A percentile compares a stretch with the other conserved stretches of the same genome.
These are phyloP conservation scores for Ameiurus melas DNA, from an alignment of 2,113 vertebrate genomes.

Conservation along the genomic window DNA sequence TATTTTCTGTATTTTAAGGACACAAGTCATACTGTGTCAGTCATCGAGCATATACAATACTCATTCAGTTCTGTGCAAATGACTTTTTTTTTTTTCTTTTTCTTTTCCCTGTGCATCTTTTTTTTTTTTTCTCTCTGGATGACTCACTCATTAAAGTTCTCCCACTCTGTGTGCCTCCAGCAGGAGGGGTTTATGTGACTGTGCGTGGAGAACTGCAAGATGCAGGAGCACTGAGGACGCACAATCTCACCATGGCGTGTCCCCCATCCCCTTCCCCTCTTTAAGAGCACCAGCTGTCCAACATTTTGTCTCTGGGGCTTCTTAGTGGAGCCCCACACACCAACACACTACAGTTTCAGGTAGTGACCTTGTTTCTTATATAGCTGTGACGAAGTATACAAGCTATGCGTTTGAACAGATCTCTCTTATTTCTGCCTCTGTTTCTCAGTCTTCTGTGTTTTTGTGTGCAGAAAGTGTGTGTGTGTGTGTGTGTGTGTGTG, in stretches of 20 bases:
- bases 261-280: conserved; percentile 38
- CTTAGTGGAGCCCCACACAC: conserved; percentile 35
- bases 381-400: not conserved
- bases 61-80: not conserved
- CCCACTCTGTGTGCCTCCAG: conserved; percentile 28
- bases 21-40: not conserved
- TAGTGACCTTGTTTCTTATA: conserved; percentile 23
- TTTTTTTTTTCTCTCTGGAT: not conserved
- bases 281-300: conserved; percentile 23
- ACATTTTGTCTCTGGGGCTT: conserved; percentile 23
- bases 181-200: conserved; percentile 33
- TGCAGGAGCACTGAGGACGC: conserved; percentile 41
- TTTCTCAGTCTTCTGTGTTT: not conserved
- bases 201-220: conserved; percentile 35
- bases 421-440: not conserved
- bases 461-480: not conserved
- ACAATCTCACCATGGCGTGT: conserved; percentile 41
- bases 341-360: conserved; percentile 41
- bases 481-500: conserved; percentile 16
- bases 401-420: not conserved
- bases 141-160: conserved; percentile 30
- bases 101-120: not conserved
- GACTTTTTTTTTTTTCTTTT: not conserved
- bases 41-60: not conserved
- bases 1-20: not conserved